Conservation (phyloP, 1,140 invertebrate genomes). For the Procambarus virginalis region DNA sequence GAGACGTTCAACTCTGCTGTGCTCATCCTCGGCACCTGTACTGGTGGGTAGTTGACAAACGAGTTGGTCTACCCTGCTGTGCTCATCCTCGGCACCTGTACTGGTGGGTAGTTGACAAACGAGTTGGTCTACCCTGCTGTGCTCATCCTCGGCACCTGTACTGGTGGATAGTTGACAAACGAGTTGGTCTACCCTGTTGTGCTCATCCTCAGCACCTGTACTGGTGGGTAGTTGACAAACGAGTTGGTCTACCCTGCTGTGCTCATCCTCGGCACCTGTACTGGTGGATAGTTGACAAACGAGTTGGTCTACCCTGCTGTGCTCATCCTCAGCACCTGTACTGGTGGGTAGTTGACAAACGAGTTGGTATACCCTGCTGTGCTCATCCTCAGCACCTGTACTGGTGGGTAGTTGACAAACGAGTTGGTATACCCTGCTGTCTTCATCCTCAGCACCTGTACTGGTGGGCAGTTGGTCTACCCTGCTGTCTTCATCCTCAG, state of each 20-base stretch:
- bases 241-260: no score
- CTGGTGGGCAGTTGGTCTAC: not conserved
- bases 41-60: not conserved
- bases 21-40: not conserved
- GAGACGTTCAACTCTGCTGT: not conserved
- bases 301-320: no score
- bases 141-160: no score
- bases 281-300: no score
- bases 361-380: no score
- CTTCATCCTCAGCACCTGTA: not conserved
- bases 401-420: not conserved
- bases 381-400: not conserved
- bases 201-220: not conserved
- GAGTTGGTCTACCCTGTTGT: no score
- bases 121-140: no score
- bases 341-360: not conserved
- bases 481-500: not conserved
- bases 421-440: not conserved
- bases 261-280: no score
- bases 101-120: no score
- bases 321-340: not conserved
- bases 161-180: no score
- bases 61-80: no score
- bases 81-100: no score
- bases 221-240: not conserved